Percentiles rank a stretch among this genome's conserved stretches.
These are phyloP conservation scores for Tenualosa ilisha DNA, from an alignment of 2,797 vertebrate genomes.

Conservation along the genomic window DNA sequence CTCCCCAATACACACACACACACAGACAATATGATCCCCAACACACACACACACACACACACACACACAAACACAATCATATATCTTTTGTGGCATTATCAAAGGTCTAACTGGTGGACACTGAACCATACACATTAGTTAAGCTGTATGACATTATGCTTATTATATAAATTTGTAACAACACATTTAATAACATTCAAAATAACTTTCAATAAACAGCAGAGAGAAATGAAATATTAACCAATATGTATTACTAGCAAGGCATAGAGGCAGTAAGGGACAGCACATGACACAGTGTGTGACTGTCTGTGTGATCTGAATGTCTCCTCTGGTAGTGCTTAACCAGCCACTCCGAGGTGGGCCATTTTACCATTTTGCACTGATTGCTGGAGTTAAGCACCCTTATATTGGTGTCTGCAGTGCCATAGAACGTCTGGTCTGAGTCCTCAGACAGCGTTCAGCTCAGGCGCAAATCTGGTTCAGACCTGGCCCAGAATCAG, in stretches of 20 bases:
- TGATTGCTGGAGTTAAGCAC: neutral
- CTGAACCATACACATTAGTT: neutral
- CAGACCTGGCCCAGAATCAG: neutral
- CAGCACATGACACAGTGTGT: neutral
- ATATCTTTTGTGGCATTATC: too few relatives aligned
- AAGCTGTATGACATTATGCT: neutral
- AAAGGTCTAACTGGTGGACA: neutral
- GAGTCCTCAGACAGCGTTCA: neutral
- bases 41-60: neutral
- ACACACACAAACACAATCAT: neutral
- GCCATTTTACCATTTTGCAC: neutral
- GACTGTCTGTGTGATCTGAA: neutral
- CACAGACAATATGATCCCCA: conserved; percentile 20
- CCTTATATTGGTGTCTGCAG: neutral
- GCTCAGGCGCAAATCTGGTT: neutral
- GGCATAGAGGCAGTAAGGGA: neutral
- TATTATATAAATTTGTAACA: too few relatives aligned
- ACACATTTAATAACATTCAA: too few relatives aligned
- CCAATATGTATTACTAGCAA: neutral
- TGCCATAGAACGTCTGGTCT: neutral
- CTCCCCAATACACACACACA: too few relatives aligned
- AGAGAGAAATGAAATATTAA: neutral
- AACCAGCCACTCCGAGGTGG: neutral
- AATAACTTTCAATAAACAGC: neutral
- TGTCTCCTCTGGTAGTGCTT: neutral